Percentiles rank a stretch among this genome's conserved stretches.
Evolutionary conservation across 2,113 vertebrate species (phyloP).

Genomic region (Leptosomus discolor): DNA sequence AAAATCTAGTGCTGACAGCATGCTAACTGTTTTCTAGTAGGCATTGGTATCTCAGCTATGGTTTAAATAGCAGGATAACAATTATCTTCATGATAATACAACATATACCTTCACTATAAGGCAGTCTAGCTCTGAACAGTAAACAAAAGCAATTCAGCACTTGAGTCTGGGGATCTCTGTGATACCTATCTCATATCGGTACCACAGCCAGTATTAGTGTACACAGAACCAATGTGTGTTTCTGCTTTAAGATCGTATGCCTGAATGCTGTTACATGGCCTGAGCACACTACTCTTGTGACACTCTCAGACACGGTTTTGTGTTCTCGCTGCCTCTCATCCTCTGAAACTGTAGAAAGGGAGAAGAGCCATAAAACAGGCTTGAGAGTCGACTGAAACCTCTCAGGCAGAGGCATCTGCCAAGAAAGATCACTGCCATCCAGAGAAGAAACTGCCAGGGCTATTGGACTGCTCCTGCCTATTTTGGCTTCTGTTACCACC

Average conservation of each 20-base stretch:
- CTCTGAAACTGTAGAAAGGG: neutral
- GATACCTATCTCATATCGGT: fast-evolving
- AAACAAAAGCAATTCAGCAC: neutral
- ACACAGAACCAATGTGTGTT: neutral
- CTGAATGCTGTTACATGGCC: neutral
- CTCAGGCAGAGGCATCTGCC: neutral
- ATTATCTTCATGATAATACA: neutral
- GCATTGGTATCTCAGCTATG: neutral
- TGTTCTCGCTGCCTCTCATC: neutral
- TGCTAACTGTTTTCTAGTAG: neutral
- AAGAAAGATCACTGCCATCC: neutral
- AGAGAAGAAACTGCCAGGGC: neutral
- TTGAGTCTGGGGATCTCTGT: neutral
- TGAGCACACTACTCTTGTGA: neutral
- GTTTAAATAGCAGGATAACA: neutral
- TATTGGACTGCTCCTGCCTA: neutral
- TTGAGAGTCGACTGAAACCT: neutral
- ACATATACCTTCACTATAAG: too few relatives aligned
- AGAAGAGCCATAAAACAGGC: neutral
- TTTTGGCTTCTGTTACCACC: neutral
- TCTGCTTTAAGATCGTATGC: neutral
- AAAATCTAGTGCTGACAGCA: neutral
- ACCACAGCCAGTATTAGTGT: neutral
- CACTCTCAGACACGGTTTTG: neutral
- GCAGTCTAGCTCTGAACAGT: neutral